Evolutionary conservation across 2,888 invertebrate genomes (phyloP).

Genomic region (Erebia aethiops): DNA sequence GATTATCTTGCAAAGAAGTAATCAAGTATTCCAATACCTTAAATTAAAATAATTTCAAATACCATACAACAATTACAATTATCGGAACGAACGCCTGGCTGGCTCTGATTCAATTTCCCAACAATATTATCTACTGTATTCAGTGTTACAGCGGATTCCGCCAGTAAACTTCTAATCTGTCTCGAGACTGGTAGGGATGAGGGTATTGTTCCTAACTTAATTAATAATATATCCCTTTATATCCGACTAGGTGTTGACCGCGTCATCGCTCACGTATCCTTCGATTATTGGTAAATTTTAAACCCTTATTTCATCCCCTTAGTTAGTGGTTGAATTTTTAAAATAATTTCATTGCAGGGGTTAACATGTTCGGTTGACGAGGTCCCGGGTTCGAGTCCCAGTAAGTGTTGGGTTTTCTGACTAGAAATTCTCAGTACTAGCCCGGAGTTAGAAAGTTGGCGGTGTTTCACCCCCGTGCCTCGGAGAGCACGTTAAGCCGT

Average conservation of each 20-base stretch:
- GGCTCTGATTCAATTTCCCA: conserved; percentile 5
- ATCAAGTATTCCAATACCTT: neutral
- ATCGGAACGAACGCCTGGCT: conserved; percentile 8
- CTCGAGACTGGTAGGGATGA: neutral
- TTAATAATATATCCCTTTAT: neutral
- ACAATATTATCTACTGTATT: conserved; percentile 13
- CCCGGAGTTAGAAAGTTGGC: no score
- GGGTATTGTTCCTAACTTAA: neutral
- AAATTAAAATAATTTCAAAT: neutral
- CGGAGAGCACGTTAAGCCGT: no score
- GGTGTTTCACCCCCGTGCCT: no score
- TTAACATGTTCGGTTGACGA: no score
- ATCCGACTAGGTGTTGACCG: no score
- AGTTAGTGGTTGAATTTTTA: neutral
- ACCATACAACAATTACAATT: conserved; percentile 11
- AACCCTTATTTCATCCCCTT: neutral
- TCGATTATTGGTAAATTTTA: no score
- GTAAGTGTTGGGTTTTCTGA: no score
- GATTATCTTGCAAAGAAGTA: no score
- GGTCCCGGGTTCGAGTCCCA: no score
- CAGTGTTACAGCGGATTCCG: neutral
- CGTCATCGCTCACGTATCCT: no score
- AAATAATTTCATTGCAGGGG: no score
- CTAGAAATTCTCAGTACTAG: no score
- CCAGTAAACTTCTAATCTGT: conserved; percentile 12